Evolutionary conservation across 2,797 vertebrate genomes (phyloP).

Genomic region (Sebastiscus tertius): DNA sequence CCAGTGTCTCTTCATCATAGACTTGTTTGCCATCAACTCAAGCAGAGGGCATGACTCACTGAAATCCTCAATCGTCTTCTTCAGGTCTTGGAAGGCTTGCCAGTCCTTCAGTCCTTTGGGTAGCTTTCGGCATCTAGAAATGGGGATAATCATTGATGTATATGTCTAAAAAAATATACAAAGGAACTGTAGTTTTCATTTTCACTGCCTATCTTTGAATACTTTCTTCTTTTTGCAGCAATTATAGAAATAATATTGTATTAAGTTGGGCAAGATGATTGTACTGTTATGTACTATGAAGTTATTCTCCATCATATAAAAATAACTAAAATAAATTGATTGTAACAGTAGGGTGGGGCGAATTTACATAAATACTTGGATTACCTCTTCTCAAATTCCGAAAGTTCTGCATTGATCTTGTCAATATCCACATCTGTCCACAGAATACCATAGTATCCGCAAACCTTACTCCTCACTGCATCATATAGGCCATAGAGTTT

Average conservation of each 20-base stretch:
- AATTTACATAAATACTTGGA: neutral
- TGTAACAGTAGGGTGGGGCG: neutral
- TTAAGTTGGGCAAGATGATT: neutral
- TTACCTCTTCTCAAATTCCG: constrained; percentile 87
- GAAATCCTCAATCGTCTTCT: constrained; percentile 90
- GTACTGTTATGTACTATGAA: neutral
- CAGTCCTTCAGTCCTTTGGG: constrained; percentile 89
- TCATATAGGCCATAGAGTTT: constrained; percentile 89
- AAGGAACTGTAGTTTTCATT: neutral
- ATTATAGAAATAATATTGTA: neutral
- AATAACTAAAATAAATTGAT: neutral
- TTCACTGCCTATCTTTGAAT: neutral
- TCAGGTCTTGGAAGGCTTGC: constrained; percentile 89
- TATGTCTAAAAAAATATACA: neutral
- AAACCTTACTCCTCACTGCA: constrained; percentile 83
- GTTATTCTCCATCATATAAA: neutral
- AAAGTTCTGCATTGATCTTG: constrained; percentile 84
- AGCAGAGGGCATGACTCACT: constrained; percentile 90
- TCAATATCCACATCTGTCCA: constrained; percentile 87
- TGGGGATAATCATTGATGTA: neutral
- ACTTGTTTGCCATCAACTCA: constrained; percentile 88
- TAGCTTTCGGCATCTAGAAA: constrained; percentile 85
- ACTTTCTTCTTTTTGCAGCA: neutral
- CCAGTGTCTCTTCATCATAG: constrained; percentile 92
- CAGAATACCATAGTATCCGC: constrained; percentile 84